These are phyloP conservation scores for Bugula neritina DNA, from an alignment of 2,888 invertebrate genomes.

Conservation along the genomic window DNA sequence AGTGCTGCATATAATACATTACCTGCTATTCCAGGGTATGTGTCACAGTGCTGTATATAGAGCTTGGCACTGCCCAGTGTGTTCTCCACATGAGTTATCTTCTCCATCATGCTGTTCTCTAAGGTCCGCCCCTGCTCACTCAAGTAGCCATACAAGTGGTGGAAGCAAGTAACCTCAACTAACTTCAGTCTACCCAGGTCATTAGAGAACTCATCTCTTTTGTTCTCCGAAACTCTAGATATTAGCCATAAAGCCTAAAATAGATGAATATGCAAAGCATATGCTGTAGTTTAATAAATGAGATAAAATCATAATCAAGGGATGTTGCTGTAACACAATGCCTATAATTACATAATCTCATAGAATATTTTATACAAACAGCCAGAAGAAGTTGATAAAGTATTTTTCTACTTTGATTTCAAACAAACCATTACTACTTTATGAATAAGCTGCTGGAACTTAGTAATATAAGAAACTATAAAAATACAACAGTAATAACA, in stretches of 20 bases:
- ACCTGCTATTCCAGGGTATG: constrained; percentile 25
- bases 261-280: too few relatives aligned
- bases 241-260: constrained; percentile 23
- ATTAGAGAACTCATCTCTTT: constrained; percentile 4
- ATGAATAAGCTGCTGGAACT: too few relatives aligned
- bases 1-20: background rate
- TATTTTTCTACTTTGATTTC: too few relatives aligned
- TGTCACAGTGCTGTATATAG: constrained; percentile 12
- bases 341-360: too few relatives aligned
- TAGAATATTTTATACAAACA: too few relatives aligned
- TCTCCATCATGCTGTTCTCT: constrained; percentile 19
- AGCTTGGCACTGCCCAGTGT: constrained; percentile 20
- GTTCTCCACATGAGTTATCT: constrained; percentile 9
- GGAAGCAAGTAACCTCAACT: constrained; percentile 17
- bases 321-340: too few relatives aligned
- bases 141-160: constrained; percentile 11
- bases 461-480: too few relatives aligned
- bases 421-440: too few relatives aligned
- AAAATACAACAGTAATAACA: too few relatives aligned
- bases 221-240: constrained; percentile 25
- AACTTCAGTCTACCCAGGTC: constrained; percentile 27
- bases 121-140: constrained; percentile 10
- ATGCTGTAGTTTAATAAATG: too few relatives aligned
- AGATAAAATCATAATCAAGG: too few relatives aligned
- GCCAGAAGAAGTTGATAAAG: too few relatives aligned